Conservation (phyloP, 2,113 vertebrate species). For the Periophthalmodon schlosseri region DNA sequence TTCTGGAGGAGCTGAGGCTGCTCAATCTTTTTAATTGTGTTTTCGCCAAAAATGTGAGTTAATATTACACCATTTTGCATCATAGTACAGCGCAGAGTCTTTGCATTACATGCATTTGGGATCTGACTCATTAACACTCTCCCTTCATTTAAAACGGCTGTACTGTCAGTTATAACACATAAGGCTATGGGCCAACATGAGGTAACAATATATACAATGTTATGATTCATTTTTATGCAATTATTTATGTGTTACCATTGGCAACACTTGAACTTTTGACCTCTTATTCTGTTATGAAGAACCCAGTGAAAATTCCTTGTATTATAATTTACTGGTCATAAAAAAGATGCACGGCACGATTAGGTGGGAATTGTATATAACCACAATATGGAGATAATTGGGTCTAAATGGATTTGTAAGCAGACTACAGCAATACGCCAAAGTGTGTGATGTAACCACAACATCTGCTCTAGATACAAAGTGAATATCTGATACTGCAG, state of each 20-base stretch:
- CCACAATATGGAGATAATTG: not conserved
- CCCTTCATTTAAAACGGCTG: not conserved
- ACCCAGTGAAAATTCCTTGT: too few relatives aligned
- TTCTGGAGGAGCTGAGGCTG: not conserved
- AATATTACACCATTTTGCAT: slow-evolving; percentile 9
- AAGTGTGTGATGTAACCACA: not conserved
- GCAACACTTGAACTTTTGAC: not conserved
- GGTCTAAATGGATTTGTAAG: not conserved
- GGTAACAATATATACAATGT: not conserved
- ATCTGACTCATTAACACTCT: not conserved
- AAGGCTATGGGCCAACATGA: not conserved
- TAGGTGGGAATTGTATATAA: not conserved
- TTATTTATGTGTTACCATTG: not conserved
- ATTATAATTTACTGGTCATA: not conserved
- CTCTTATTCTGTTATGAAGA: not conserved
- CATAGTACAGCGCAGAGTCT: not conserved
- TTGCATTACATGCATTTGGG: not conserved
- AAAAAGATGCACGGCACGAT: not conserved
- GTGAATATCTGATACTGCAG: not conserved
- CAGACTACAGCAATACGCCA: not conserved
- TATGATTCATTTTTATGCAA: not conserved
- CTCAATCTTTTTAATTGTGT: slow-evolving; percentile 1
- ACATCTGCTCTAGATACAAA: not conserved
- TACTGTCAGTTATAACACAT: not conserved
- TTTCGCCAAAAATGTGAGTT: not conserved